Percentiles rank a stretch among this genome's conserved stretches.
Conservation (phyloP, 2,888 invertebrate species). For the Thereva unica region DNA sequence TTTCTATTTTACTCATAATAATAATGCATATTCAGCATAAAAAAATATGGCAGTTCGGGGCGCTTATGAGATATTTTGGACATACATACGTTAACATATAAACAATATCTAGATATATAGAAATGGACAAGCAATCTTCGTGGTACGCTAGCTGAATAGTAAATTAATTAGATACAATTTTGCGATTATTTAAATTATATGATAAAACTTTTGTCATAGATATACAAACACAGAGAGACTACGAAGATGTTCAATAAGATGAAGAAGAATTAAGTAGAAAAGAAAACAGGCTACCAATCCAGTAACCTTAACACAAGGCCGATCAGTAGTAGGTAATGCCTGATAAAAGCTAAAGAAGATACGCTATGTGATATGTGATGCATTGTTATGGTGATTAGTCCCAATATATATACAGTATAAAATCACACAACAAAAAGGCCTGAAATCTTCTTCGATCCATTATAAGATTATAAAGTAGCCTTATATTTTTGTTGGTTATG, state of each 20-base stretch:
- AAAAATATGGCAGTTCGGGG: too few relatives aligned
- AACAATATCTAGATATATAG: conserved; percentile 1
- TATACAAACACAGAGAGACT: too few relatives aligned
- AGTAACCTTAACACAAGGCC: conserved; percentile 31
- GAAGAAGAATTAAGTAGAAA: too few relatives aligned
- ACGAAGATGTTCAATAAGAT: too few relatives aligned
- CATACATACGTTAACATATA: neutral
- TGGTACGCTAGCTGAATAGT: conserved; percentile 16
- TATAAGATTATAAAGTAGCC: too few relatives aligned
- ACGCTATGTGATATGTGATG: neutral
- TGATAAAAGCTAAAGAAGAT: conserved; percentile 1
- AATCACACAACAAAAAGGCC: too few relatives aligned
- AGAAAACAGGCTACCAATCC: conserved; percentile 16
- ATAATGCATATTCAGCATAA: too few relatives aligned
- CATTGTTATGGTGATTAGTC: conserved; percentile 17
- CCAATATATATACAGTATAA: too few relatives aligned
- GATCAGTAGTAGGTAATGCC: conserved; percentile 22
- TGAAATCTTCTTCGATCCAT: too few relatives aligned
- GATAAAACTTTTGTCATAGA: conserved; percentile 17
- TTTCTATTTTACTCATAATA: too few relatives aligned
- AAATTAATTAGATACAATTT: conserved; percentile 28
- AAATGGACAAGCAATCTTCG: neutral
- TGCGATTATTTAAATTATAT: conserved; percentile 29
- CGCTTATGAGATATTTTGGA: conserved; percentile 2
- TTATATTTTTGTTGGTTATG: too few relatives aligned